Percentiles rank a stretch among this genome's conserved stretches.
phyloP scores from a whole-genome alignment of 2,113 vertebrate species.

The Nycticorax nycticorax region DNA sequence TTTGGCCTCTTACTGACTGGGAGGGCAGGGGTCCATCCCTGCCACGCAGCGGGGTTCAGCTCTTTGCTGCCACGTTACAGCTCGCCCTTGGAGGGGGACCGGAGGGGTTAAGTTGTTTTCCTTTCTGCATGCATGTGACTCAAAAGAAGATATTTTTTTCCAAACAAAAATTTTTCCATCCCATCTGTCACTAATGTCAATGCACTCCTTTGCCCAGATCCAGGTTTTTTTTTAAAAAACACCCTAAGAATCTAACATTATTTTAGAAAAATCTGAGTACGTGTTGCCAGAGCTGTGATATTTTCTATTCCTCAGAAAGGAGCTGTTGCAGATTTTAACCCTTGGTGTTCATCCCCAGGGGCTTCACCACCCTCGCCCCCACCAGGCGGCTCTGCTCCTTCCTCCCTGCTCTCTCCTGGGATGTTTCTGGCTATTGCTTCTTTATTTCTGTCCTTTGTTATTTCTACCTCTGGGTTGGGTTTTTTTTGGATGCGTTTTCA shows the following conservation, averaged over 20 bases:
- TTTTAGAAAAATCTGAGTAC: not conserved
- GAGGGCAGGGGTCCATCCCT: not conserved
- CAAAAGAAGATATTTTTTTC: not conserved
- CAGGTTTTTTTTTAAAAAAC: not conserved
- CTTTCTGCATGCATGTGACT: not conserved
- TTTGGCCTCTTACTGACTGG: not conserved
- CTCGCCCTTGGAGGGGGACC: not conserved
- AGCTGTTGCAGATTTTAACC: not conserved
- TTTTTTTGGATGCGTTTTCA: not conserved
- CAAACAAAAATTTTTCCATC: not conserved
- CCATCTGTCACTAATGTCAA: constrained; percentile 66
- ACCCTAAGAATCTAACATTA: not conserved
- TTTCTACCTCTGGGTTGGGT: not conserved
- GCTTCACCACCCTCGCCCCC: not conserved
- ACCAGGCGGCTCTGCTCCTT: rapidly evolving
- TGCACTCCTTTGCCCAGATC: constrained; percentile 33
- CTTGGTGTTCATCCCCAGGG: not conserved
- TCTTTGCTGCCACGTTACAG: not conserved
- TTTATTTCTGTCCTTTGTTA: not conserved
- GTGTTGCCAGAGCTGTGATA: not conserved
- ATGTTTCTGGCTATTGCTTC: not conserved
- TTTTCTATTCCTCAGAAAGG: not conserved
- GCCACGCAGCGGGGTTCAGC: rapidly evolving
- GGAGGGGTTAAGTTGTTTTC: not conserved
- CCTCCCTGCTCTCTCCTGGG: not conserved